Evolutionary conservation across 2,888 invertebrate genomes (phyloP).

Genomic region (Blera fallax): DNA sequence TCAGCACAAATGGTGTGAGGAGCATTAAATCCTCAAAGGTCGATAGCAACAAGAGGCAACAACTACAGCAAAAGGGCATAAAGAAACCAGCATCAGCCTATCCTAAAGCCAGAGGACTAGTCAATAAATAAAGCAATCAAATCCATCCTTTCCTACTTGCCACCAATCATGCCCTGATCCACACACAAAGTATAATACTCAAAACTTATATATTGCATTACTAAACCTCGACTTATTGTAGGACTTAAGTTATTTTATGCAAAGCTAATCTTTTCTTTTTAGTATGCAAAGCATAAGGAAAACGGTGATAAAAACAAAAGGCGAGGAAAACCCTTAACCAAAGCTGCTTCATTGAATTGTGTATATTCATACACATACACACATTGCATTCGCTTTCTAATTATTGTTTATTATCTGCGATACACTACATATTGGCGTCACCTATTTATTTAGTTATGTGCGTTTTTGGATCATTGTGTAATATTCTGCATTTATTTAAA

Average conservation of each 20-base stretch:
- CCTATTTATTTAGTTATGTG: constrained; percentile 47
- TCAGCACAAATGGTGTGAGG: constrained; percentile 74
- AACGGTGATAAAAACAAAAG: constrained; percentile 14
- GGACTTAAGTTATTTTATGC: constrained; percentile 27
- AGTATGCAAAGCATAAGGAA: constrained; percentile 28
- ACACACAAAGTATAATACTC: constrained; percentile 39
- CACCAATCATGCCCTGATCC: constrained; percentile 46
- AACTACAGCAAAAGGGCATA: constrained; percentile 77
- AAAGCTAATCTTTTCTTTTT: constrained; percentile 13
- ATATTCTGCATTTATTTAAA: constrained; percentile 51
- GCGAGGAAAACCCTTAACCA: constrained; percentile 41
- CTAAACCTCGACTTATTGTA: constrained; percentile 31
- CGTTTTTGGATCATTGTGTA: constrained; percentile 34
- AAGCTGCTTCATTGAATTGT: constrained; percentile 59
- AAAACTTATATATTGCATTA: constrained; percentile 16
- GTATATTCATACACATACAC: constrained; percentile 14
- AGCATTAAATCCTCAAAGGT: constrained; percentile 77
- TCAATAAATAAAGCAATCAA: constrained; percentile 78
- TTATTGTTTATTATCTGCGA: constrained; percentile 20
- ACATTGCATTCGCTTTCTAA: constrained; percentile 27
- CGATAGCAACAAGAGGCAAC: constrained; percentile 79
- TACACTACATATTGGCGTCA: constrained; percentile 27
- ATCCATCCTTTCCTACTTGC: constrained; percentile 46
- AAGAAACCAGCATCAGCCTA: constrained; percentile 82
- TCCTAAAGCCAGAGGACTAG: constrained; percentile 81